phyloP scores from a whole-genome alignment of 2,888 invertebrate genomes.

The Drosophila affinis region DNA sequence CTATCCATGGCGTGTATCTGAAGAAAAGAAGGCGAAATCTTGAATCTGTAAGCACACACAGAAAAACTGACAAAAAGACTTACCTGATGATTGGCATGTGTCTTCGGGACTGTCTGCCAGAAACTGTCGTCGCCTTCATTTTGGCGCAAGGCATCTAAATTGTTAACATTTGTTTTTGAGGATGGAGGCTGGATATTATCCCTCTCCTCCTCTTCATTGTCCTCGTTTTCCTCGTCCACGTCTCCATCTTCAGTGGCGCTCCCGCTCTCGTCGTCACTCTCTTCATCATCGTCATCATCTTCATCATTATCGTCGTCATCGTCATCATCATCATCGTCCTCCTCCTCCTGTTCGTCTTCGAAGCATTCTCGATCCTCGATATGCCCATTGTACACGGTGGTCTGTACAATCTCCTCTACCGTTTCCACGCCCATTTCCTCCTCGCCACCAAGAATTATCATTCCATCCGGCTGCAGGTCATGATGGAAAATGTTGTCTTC shows the following conservation, averaged over 20 bases:
- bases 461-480: constrained; percentile 38
- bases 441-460: constrained; percentile 75
- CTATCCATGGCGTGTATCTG: constrained; percentile 21
- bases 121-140: constrained; percentile 5
- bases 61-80: neutral
- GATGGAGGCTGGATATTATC: neutral
- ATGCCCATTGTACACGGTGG: constrained; percentile 35
- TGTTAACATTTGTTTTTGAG: constrained; percentile 14
- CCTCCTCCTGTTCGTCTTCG: constrained; percentile 9
- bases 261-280: neutral
- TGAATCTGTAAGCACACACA: neutral
- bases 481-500: constrained; percentile 46
- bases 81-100: constrained; percentile 21
- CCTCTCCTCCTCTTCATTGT: constrained; percentile 3
- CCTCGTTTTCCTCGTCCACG: constrained; percentile 8
- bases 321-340: constrained; percentile 11
- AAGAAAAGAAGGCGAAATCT: neutral
- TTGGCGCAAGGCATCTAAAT: constrained; percentile 6
- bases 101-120: constrained; percentile 11
- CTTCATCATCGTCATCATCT: neutral
- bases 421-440: constrained; percentile 46
- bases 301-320: constrained; percentile 23
- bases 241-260: constrained; percentile 2
- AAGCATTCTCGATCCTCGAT: constrained; percentile 4
- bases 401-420: constrained; percentile 25